Conservation (phyloP, 2,888 invertebrate species). For the Dasypolia templi region DNA sequence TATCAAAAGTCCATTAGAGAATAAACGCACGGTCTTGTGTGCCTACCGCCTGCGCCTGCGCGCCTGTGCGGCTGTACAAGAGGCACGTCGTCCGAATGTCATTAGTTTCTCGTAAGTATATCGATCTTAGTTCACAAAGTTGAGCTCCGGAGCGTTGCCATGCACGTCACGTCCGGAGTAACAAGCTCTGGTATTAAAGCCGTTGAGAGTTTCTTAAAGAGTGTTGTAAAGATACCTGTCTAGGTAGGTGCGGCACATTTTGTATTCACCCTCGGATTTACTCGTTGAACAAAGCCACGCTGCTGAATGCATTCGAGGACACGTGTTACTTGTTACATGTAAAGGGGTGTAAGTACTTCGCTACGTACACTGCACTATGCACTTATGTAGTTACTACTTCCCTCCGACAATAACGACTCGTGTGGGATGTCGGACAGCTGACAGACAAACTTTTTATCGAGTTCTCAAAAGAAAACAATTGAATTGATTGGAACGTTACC, state of each 20-base stretch:
- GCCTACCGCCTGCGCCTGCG: too few species aligned
- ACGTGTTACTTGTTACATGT: conserved; percentile 33
- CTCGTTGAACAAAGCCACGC: conserved; percentile 39
- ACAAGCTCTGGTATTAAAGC: conserved; percentile 49
- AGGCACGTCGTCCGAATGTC: conserved; percentile 39
- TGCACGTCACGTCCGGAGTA: conserved; percentile 53
- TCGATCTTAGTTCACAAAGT: conserved; percentile 43
- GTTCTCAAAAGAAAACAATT: conserved; percentile 27
- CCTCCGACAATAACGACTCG: neutral
- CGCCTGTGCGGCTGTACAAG: neutral
- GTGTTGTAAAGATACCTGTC: conserved; percentile 41
- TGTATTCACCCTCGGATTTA: conserved; percentile 50
- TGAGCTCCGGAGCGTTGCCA: conserved; percentile 25
- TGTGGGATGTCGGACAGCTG: conserved; percentile 15
- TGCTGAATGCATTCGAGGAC: conserved; percentile 38
- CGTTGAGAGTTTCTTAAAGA: conserved; percentile 35
- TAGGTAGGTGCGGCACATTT: conserved; percentile 15
- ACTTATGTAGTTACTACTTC: conserved; percentile 17
- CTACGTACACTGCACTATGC: neutral
- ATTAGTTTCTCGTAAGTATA: conserved; percentile 47
- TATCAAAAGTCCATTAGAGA: conserved; percentile 66
- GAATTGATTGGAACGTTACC: conserved; percentile 25
- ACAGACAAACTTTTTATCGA: conserved; percentile 31
- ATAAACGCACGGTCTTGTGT: conserved; percentile 34
- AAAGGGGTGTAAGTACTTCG: neutral